Base-by-base conservation (phyloP, 1,140 invertebrate species). In the Odontomachus brunneus region DNA sequence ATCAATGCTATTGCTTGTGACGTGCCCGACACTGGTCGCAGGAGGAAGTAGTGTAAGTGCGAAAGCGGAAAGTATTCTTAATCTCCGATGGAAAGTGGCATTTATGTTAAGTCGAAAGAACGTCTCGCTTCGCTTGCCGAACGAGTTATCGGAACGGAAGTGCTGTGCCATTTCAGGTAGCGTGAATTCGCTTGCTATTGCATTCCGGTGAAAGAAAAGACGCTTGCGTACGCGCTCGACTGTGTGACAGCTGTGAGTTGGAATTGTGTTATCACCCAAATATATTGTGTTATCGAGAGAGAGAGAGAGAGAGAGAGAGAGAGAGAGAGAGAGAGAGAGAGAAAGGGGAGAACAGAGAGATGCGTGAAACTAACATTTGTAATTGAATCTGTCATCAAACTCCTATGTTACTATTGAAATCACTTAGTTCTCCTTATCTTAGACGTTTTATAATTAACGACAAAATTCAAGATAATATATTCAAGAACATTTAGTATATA, bases 21-120 rank as follows among this genome's bases (percentile, higher is more conserved):
- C 69, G 57, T 57, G 17, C 9, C 71, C 24, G 33, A 33, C 22
- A 33, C 22, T 24, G 14, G 29, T 17, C 33, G 19, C 14, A 84
- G 19, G 14, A 84, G 84, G 87, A 85, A 80, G 69, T 66, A 44
- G 38, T 44, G 38, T 44, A 22, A 72, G 24, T 72, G 75, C 53
- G 69, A 88, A 84, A 84, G 53, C 53, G 63, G 62, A 84, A 72
- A 87, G 57, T 75, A 26, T 57, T 71, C 12, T 17, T 76, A 59
- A 80, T 87, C 63, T 75, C 51, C 62, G 51, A 62, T 86, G 84
- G 84, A 87, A 86, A 87, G 84, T 33, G 38, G 14, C 14, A 44
- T 86, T 87, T 59, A 75, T 74, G 38, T 15, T 84, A 59, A 66
- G 80, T 74, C 44, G 55, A 66, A 75, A 72, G 67, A 49, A 38